A percentile compares a stretch with the other conserved stretches of the same genome.
Evolutionary conservation across 2,888 invertebrate species (phyloP).

Genomic region (Agrochola lota): DNA sequence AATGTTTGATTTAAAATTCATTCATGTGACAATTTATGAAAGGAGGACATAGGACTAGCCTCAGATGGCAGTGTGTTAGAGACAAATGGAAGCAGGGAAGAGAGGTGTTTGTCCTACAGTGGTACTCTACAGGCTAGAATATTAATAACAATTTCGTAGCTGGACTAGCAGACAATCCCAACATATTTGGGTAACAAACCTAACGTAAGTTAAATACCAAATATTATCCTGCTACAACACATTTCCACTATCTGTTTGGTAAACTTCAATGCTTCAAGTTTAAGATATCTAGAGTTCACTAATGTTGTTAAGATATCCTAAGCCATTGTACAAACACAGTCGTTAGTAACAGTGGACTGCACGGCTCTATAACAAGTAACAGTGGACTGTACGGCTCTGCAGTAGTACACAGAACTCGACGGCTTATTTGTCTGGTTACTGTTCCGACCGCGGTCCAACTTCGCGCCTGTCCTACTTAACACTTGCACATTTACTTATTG

Average conservation of each 20-base stretch:
- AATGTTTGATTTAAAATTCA: not conserved
- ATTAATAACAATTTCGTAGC: not conserved
- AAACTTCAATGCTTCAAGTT: slow-evolving; percentile 1
- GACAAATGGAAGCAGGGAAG: not conserved
- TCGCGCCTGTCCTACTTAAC: slow-evolving; percentile 21
- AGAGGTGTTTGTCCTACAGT: not conserved
- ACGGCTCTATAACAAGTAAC: no score
- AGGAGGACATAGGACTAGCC: not conserved
- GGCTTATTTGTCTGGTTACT: not conserved
- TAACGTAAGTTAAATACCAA: not conserved
- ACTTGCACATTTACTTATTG: slow-evolving; percentile 9
- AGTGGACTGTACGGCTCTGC: not conserved
- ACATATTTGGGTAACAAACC: not conserved
- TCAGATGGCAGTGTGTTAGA: not conserved
- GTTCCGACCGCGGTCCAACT: not conserved
- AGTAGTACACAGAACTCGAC: not conserved
- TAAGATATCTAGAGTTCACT: not conserved
- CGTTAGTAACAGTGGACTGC: not conserved
- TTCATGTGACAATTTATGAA: not conserved
- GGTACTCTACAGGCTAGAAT: not conserved
- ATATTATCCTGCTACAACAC: not conserved
- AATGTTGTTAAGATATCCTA: not conserved
- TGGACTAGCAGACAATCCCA: not conserved
- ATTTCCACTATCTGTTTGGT: not conserved
- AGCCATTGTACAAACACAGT: not conserved